Conservation (phyloP, 2,888 invertebrate genomes). For the Ophion ellenae region DNA sequence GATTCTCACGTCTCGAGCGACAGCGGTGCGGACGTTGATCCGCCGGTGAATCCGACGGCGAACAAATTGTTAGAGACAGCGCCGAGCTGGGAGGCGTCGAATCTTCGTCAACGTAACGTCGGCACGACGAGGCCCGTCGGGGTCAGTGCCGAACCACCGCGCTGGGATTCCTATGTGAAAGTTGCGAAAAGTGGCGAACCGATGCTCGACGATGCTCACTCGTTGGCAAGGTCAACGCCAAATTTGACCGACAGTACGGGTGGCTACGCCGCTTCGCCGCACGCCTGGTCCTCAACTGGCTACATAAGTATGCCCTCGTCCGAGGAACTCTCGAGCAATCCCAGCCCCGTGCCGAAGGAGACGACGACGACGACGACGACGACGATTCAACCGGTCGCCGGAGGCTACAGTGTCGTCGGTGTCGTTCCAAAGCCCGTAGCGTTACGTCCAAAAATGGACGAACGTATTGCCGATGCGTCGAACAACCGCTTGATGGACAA, state of each 20-base stretch:
- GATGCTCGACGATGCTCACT: constrained; percentile 75
- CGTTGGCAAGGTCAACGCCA: constrained; percentile 81
- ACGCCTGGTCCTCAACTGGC: constrained; percentile 79
- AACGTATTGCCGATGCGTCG: constrained; percentile 57
- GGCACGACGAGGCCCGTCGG: constrained; percentile 69
- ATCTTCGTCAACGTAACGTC: constrained; percentile 81
- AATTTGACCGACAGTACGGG: constrained; percentile 79
- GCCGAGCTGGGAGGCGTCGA: constrained; percentile 79
- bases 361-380: constrained; percentile 15
- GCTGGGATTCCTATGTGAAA: constrained; percentile 81
- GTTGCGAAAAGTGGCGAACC: constrained; percentile 77
- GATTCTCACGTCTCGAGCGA: constrained; percentile 85
- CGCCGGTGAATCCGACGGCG: constrained; percentile 73
- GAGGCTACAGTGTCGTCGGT: constrained; percentile 78
- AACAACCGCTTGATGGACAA: constrained; percentile 62
- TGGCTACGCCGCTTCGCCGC: constrained; percentile 77
- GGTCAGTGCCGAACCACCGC: constrained; percentile 70
- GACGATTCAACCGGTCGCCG: constrained; percentile 48
- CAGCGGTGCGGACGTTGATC: constrained; percentile 81
- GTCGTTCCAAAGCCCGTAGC: constrained; percentile 70
- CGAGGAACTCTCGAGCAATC: constrained; percentile 78
- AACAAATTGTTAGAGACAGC: constrained; percentile 78
- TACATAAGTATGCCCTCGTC: constrained; percentile 80
- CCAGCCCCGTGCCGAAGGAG: constrained; percentile 79
- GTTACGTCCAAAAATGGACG: constrained; percentile 71